Evolutionary conservation across 2,113 vertebrate species (phyloP).

Genomic region (Turnix velox): DNA sequence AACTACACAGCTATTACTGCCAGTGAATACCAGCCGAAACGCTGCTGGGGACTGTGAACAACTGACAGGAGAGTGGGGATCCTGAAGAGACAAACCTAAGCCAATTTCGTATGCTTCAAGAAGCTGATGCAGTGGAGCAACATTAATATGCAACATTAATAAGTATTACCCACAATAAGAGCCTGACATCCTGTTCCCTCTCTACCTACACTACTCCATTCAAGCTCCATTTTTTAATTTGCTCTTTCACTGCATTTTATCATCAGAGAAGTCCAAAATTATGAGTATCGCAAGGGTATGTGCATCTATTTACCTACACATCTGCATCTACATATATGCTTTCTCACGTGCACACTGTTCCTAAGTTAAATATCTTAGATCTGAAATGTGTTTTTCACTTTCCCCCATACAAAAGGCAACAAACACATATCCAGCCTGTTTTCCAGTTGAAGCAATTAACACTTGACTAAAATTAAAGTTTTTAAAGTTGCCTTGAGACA

Average conservation of each 20-base stretch:
- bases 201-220: background rate
- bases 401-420: background rate
- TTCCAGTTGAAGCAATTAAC: conserved; percentile 13
- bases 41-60: background rate
- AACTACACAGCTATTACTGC: conserved; percentile 33
- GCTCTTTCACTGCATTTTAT: background rate
- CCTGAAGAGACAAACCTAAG: background rate
- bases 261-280: background rate
- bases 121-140: background rate
- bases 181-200: background rate
- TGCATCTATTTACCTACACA: fast-evolving
- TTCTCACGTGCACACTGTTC: background rate
- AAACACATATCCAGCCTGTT: background rate
- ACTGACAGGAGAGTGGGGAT: background rate
- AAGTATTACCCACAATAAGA: background rate
- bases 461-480: background rate
- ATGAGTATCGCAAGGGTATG: background rate
- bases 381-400: background rate
- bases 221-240: background rate
- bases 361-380: background rate
- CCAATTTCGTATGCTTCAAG: background rate
- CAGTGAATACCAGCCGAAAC: background rate
- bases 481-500: background rate
- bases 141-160: background rate
- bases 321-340: background rate